A percentile compares a stretch with the other conserved stretches of the same genome.
Evolutionary conservation across 2,888 invertebrate species (phyloP).

Genomic region (Mythimna albipuncta): DNA sequence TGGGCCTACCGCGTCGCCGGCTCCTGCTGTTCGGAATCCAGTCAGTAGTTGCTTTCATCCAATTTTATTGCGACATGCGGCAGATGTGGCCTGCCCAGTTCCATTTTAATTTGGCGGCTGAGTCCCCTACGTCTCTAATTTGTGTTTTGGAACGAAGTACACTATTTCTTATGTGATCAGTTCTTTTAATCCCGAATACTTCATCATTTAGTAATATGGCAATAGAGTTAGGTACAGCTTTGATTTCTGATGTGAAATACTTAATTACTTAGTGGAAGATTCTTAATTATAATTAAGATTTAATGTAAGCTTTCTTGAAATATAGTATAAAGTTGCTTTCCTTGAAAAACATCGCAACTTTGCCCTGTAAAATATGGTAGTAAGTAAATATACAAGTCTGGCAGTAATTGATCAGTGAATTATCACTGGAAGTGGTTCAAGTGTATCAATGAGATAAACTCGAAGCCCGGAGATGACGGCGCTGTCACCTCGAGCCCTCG

Average conservation of each 20-base stretch:
- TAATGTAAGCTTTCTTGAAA: constrained; percentile 7
- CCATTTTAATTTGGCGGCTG: too few relatives aligned
- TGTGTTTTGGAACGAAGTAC: too few relatives aligned
- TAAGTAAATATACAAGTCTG: constrained; percentile 46
- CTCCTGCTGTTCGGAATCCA: too few relatives aligned
- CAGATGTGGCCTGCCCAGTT: too few relatives aligned
- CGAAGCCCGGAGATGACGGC: constrained; percentile 83
- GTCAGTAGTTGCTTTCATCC: too few relatives aligned
- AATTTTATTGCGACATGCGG: too few relatives aligned
- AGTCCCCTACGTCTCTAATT: too few relatives aligned
- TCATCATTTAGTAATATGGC: neutral
- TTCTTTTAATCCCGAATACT: too few relatives aligned
- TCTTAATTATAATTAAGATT: neutral
- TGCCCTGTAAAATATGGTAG: constrained; percentile 31
- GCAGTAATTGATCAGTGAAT: constrained; percentile 68
- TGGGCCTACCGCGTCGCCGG: too few relatives aligned
- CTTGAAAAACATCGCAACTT: neutral
- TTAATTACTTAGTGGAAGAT: neutral
- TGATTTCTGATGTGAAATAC: neutral
- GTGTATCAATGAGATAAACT: constrained; percentile 78
- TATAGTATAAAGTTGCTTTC: neutral
- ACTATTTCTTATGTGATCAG: too few relatives aligned
- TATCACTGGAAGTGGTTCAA: constrained; percentile 67
- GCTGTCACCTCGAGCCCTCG: constrained; percentile 84
- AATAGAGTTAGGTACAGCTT: neutral